Base-by-base conservation (phyloP, 2,888 invertebrate species). In the Oxyteleia sp. region DNA sequence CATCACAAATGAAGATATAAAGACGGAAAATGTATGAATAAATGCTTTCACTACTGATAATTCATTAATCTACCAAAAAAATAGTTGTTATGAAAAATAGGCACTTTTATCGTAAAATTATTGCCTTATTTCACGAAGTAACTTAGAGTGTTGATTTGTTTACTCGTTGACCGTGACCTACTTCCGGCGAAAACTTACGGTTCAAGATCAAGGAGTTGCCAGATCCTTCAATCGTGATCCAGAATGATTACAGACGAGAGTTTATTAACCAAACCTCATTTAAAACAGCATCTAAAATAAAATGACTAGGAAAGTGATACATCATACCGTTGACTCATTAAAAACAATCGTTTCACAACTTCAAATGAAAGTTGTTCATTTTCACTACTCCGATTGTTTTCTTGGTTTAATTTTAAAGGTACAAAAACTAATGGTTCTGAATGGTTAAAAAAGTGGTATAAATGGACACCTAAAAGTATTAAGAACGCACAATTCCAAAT, bases 91-190 rank as follows among this genome's bases (percentile, higher is more conserved):
- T 47, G 18, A 72, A 72, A 72, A 72, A 35, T 7, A 18, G 15
- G 32, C 66, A 57, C 38, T 45, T 75, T 66, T 45, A 41, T 45
- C 32, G 35, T 38, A 47, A 49, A 32, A 53, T 55, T 35, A 63
- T 61, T 63, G 41, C 45, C 23, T 47, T 64, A 45, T 75, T 57
- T 75, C 20, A 53, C 55, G 18, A 55, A 23, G 51, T 26, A 66
- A 38, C 32, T 59, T 26, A 63, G 55, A 68, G 11, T 55, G 41
- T 55, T 63, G 69, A 78, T 85, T 85, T 83, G 76, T 81, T 83
- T 74, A 83, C 71, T 76, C 35, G 82, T 85, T 83, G 86, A 84
- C 89, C 89, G 87, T 90, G 89, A 90, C 89, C 87, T 79, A 85
- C 83, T 66, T 84, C 38, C 15, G 32, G 75, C 71, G 61, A 71